Base-by-base conservation (phyloP, 2,113 vertebrate species). In the Apistogramma diplotaenia region DNA sequence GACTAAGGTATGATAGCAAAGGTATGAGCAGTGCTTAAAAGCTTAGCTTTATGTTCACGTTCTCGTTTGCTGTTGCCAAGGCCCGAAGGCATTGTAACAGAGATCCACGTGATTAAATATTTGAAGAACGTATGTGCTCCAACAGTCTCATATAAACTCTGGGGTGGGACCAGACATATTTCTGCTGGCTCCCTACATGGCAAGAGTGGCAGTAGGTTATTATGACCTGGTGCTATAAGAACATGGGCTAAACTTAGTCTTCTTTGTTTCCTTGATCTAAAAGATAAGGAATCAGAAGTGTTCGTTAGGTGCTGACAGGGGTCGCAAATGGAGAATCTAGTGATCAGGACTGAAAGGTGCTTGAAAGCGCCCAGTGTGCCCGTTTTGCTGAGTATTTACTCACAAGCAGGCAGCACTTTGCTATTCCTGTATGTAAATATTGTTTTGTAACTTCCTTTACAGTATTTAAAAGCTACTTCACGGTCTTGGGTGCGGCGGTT, bases 291-390 rank as follows among this genome's bases (percentile, higher is more conserved):
- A 88, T 62, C 78, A 85, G 76, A 75, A 82, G 74, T 73, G 89
- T 87, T 89, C 93, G 88, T 82, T 93, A 61, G 35, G 56, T 37
- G 60, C 40, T 57, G 81, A 89, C 95, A 95, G 94, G 94, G 95
- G 91, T 92, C 94, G 94, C 93, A 94, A 95, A 90, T 86, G 21
- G 78, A 90, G 70, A 94, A 89, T 87, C 76, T 85, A 95, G 95
- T 92, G 92, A 90, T 95, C 92, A 89, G 76, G 33, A 95, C 94
- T 94, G 93, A 87, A 93, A 93, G 92, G 92, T 94, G 93, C 87
- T 90, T 91, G 89, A 94, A 92, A 86, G 83, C 94, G 91, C 92
- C 93, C 93, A 19, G 21, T 43, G 83, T 89, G 95, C 94, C 93
- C 91, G 90, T 35, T 92, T 46, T n/a, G 92, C 96, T 94, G 92